Conservation (phyloP, 2,888 invertebrate genomes). For the Mythimna loreyi region DNA sequence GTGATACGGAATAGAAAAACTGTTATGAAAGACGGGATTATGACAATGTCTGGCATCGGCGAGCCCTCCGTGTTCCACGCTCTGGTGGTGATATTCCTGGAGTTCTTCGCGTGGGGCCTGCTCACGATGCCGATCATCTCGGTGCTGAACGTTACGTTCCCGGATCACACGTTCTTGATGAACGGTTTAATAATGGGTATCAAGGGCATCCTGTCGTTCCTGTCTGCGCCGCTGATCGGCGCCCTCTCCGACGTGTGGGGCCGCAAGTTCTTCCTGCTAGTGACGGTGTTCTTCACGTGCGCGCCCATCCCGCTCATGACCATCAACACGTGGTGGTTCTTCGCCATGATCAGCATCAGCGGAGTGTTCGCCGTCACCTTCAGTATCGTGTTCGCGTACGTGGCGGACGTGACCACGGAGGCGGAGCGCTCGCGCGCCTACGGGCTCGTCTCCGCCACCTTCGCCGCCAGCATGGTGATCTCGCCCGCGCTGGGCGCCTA, state of each 20-base stretch:
- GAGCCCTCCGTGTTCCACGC: conserved; percentile 99
- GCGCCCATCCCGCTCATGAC: conserved; percentile 99
- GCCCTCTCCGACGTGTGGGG: conserved; percentile 99
- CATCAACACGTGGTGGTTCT: conserved; percentile 99
- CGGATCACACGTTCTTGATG: conserved; percentile 99
- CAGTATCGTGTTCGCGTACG: conserved; percentile 99
- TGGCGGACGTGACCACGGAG: conserved; percentile 99
- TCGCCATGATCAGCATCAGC: conserved; percentile 99
- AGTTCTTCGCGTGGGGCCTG: conserved; percentile 99
- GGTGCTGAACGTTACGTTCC: conserved; percentile 99
- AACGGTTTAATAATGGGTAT: conserved; percentile 99
- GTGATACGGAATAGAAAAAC: conserved; percentile 96
- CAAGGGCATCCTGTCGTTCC: conserved; percentile 99
- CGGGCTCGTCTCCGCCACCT: conserved; percentile 99
- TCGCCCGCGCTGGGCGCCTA: conserved; percentile 99
- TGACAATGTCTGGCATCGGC: conserved; percentile 97
- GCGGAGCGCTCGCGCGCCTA: conserved; percentile 98
- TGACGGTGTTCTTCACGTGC: conserved; percentile 99
- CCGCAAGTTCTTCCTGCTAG: conserved; percentile 98
- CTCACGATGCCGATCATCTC: conserved; percentile 99
- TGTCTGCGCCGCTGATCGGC: conserved; percentile 99
- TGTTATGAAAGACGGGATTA: conserved; percentile 96
- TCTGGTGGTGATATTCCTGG: conserved; percentile 99
- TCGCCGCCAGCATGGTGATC: conserved; percentile 99
- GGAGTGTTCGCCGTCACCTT: conserved; percentile 99